Percentiles rank a stretch among this genome's conserved stretches.
Conservation (phyloP, 2,113 vertebrate genomes). For the Peucedramus taeniatus region DNA sequence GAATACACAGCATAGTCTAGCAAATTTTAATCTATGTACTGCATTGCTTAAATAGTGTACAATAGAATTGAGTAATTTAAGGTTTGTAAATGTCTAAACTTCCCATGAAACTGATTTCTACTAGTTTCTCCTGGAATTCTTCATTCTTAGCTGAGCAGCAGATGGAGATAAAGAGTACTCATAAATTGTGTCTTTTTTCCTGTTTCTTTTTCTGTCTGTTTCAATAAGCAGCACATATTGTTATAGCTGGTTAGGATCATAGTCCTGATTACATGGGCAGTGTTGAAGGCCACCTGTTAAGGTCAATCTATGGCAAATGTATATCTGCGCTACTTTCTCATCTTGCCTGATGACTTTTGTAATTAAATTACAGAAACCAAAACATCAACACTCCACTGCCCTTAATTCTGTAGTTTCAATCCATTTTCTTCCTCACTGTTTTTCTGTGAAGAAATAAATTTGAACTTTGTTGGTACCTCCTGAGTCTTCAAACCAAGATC, state of each 20-base stretch:
- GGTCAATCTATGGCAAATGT: background rate
- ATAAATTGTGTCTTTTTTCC: background rate
- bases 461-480: background rate
- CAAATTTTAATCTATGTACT: background rate
- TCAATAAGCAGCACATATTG: background rate
- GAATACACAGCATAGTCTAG: background rate
- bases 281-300: background rate
- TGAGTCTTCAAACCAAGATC: background rate
- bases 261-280: background rate
- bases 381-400: background rate
- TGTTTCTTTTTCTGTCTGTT: background rate
- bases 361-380: background rate
- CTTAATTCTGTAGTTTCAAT: background rate
- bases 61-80: background rate
- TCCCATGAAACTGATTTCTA: background rate
- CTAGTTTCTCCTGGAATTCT: background rate
- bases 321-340: background rate
- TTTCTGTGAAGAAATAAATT: background rate
- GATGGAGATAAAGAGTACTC: slow-evolving; percentile 58
- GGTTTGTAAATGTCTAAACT: background rate
- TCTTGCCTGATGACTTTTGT: background rate
- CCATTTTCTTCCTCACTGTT: background rate
- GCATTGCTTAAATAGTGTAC: background rate
- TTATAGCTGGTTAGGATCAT: background rate
- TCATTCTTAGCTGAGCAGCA: slow-evolving; percentile 44